Evolutionary conservation across 2,113 vertebrate species (phyloP), one percentile per base, ranked within the genome.

Genomic region (Pao palembangensis): DNA sequence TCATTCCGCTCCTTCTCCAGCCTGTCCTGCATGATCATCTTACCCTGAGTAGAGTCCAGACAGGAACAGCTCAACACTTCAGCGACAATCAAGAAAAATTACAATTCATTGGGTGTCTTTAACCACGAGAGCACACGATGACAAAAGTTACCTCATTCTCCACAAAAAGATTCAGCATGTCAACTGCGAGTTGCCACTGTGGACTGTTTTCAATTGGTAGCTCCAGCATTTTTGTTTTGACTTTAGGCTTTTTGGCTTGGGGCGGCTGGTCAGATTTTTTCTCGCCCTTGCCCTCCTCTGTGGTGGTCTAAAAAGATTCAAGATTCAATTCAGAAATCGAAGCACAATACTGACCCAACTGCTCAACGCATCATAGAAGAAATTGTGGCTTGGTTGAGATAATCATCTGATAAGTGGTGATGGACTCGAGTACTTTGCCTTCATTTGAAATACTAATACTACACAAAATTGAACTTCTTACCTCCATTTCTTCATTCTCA

Each of bases 1-100:
- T 99, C 97, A 4, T 95, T 99, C 53, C 97, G 88, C 82, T 99
- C 97, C 61, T 99, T 99, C 88, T 99, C 96, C 59, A 98, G 88
- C 71, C 98, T 98, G 87, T 99, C 97, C 85, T 99, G 97, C 97
- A 99, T 99, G 75, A 99, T 98, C 97, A 99, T 99, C 80, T 98
- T 98, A 48, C 97, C 97, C 96, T 99, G 67, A 43, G 28, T 41
- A 75, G 13, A 59, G 56, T 2, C 18, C 28, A 82, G 56, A 67
- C 56, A 78, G 51, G n/a, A 51, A 61, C 44, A 49, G 44, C 11
- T 47, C 14, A 16, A 13, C 44, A 47, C 15, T 2, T n/a, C 15
- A n/a, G 54, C 74, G 19, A 73, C 34, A 6, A 8, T 56, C n/a
- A 34, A 66, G 25, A 7, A 64, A 60, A 59, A 23, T 51, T 25